These are phyloP conservation scores for Crioceris asparagi DNA, from an alignment of 2,888 invertebrate species.

Conservation along the genomic window DNA sequence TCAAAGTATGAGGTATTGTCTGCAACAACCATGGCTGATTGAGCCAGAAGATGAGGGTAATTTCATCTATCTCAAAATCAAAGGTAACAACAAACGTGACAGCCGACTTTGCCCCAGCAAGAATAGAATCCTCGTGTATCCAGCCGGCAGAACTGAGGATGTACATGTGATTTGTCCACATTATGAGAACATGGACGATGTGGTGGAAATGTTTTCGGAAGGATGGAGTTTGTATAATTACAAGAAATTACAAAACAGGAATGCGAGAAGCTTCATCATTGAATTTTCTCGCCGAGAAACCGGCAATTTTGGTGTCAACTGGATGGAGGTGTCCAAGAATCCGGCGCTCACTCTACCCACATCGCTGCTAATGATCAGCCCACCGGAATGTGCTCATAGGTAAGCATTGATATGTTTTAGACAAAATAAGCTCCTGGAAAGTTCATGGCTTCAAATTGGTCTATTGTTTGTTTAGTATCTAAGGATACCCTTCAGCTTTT, in stretches of 20 bases:
- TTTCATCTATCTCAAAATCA: slow-evolving; percentile 60
- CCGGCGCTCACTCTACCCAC: slow-evolving; percentile 44
- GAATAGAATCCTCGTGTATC: slow-evolving; percentile 62
- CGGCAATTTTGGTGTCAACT: slow-evolving; percentile 63
- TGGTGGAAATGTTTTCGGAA: slow-evolving; percentile 60
- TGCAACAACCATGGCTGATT: slow-evolving; percentile 67
- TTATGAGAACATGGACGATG: slow-evolving; percentile 34
- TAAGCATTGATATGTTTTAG: slow-evolving; percentile 26
- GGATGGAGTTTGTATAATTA: slow-evolving; percentile 40
- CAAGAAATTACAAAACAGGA: slow-evolving; percentile 39
- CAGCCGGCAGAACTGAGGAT: slow-evolving; percentile 53
- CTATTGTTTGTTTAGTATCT: too few relatives aligned
- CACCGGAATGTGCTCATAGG: slow-evolving; percentile 63
- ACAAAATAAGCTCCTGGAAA: neutral
- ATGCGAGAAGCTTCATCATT: slow-evolving; percentile 59
- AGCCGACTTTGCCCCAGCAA: slow-evolving; percentile 49
- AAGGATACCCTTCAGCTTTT: too few relatives aligned
- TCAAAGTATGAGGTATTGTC: slow-evolving; percentile 43
- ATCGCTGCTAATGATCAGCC: slow-evolving; percentile 42
- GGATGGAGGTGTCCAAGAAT: slow-evolving; percentile 68
- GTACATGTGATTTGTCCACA: slow-evolving; percentile 58
- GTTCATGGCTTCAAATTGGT: too few relatives aligned
- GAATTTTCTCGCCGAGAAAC: slow-evolving; percentile 65
- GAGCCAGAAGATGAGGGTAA: slow-evolving; percentile 63
- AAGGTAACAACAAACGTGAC: slow-evolving; percentile 46